These are phyloP conservation scores for Puntigrus tetrazona DNA, from an alignment of 2,113 vertebrate species.

Conservation along the genomic window DNA sequence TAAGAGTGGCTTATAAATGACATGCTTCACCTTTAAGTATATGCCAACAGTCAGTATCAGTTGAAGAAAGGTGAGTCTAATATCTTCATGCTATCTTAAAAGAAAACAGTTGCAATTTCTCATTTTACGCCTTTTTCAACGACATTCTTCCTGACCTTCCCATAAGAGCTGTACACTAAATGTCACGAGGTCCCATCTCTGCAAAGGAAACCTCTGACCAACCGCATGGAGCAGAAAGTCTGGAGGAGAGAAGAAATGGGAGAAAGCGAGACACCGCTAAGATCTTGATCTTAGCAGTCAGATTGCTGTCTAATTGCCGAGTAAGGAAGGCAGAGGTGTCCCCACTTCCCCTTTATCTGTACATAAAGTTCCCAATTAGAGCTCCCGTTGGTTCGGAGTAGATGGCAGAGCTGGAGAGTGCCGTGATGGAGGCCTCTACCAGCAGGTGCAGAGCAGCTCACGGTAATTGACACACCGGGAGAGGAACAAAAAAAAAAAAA, in stretches of 20 bases:
- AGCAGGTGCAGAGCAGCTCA: constrained; percentile 13
- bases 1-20: background rate
- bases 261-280: background rate
- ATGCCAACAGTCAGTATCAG: background rate
- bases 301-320: constrained; percentile 24
- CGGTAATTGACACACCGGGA: constrained; percentile 26
- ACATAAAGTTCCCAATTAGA: constrained; percentile 33
- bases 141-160: constrained; percentile 12
- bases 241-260: background rate
- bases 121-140: background rate
- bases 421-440: constrained; percentile 11
- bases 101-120: background rate
- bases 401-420: background rate
- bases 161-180: background rate
- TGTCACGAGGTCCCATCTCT: background rate
- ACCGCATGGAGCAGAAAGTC: background rate
- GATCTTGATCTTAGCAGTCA: constrained; percentile 28
- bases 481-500: constrained; percentile 15
- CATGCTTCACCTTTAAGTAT: background rate
- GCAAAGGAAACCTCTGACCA: background rate
- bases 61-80: background rate
- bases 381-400: background rate
- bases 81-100: background rate
- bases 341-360: background rate
- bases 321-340: constrained; percentile 17